These are phyloP conservation scores for Caenorhabditis zanzibari DNA, from an alignment of 2,888 invertebrate genomes.

Conservation along the genomic window DNA sequence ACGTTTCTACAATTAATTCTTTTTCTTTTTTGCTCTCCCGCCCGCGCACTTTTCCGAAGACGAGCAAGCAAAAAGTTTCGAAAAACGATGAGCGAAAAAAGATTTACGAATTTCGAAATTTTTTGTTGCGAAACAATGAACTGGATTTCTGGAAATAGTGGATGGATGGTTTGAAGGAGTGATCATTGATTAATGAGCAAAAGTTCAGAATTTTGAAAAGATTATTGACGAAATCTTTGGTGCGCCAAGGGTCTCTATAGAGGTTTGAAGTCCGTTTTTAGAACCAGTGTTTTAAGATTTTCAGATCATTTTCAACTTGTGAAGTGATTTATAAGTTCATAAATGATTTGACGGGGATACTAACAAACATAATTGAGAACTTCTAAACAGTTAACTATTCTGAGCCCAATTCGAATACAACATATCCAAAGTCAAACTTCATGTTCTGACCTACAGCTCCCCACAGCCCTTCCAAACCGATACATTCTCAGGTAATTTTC, in stretches of 20 bases:
- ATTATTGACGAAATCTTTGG: neutral
- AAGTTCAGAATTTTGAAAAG: neutral
- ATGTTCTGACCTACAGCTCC: neutral
- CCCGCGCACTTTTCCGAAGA: slow-evolving; percentile 43
- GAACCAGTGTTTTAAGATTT: too few species aligned
- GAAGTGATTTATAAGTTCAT: too few species aligned
- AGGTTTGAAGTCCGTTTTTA: too few species aligned
- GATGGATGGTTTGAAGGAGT: slow-evolving; percentile 7
- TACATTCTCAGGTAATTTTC: slow-evolving; percentile 28
- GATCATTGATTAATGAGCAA: slow-evolving; percentile 43
- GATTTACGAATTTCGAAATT: slow-evolving; percentile 48
- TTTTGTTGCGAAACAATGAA: slow-evolving; percentile 39
- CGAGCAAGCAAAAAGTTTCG: slow-evolving; percentile 16
- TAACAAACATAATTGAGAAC: too few species aligned
- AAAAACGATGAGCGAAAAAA: slow-evolving; percentile 25
- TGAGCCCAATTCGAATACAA: too few species aligned
- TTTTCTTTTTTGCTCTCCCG: slow-evolving; percentile 26
- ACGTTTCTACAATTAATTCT: slow-evolving; percentile 62
- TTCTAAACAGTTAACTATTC: too few species aligned
- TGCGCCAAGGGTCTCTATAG: too few species aligned
- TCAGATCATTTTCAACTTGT: too few species aligned
- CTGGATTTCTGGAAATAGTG: slow-evolving; percentile 15
- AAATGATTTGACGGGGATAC: too few species aligned
- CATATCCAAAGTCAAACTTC: neutral
- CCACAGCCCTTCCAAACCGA: neutral